Conservation (phyloP, 1,140 invertebrate species). For the Drosophila pruinosa region DNA sequence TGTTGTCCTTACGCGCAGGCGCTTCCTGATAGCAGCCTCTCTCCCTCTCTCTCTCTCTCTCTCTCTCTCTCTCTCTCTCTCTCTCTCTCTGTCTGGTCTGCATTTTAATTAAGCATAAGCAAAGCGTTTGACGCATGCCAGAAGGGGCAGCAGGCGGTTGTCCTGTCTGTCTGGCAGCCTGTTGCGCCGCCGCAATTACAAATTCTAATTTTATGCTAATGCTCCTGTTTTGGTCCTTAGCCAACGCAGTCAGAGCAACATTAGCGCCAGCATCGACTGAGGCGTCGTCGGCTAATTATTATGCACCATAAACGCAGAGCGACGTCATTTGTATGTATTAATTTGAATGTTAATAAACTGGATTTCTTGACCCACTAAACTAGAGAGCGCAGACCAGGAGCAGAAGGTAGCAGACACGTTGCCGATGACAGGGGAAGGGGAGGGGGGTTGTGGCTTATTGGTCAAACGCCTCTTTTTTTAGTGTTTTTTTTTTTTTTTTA, state of each 20-base stretch:
- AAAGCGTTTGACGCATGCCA: slow-evolving; percentile 66
- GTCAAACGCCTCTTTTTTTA: slow-evolving; percentile 30
- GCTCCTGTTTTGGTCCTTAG: slow-evolving; percentile 59
- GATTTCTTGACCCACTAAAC: slow-evolving; percentile 82
- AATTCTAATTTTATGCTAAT: slow-evolving; percentile 82
- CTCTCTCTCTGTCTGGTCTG: no score
- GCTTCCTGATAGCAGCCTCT: slow-evolving; percentile 37
- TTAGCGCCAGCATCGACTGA: slow-evolving; percentile 39
- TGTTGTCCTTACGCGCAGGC: slow-evolving; percentile 75
- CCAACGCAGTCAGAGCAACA: slow-evolving; percentile 4
- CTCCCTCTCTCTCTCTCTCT: slow-evolving; percentile 25
- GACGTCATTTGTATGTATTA: slow-evolving; percentile 78
- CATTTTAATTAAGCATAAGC: slow-evolving; percentile 72
- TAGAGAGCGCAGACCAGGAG: slow-evolving; percentile 42
- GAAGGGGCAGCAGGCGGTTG: slow-evolving; percentile 24
- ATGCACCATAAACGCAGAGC: slow-evolving; percentile 70
- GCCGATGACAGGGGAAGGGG: neutral
- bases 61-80: slow-evolving; percentile 28
- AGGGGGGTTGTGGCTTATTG: slow-evolving; percentile 10
- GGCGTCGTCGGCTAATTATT: slow-evolving; percentile 63
- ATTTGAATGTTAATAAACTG: slow-evolving; percentile 82
- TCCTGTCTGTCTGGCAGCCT: slow-evolving; percentile 43
- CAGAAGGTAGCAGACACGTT: no score
- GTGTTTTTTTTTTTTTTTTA: no score
- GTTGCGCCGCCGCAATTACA: slow-evolving; percentile 80